Base-by-base conservation (phyloP, 1,140 invertebrate species). In the Danaus melanippus region DNA sequence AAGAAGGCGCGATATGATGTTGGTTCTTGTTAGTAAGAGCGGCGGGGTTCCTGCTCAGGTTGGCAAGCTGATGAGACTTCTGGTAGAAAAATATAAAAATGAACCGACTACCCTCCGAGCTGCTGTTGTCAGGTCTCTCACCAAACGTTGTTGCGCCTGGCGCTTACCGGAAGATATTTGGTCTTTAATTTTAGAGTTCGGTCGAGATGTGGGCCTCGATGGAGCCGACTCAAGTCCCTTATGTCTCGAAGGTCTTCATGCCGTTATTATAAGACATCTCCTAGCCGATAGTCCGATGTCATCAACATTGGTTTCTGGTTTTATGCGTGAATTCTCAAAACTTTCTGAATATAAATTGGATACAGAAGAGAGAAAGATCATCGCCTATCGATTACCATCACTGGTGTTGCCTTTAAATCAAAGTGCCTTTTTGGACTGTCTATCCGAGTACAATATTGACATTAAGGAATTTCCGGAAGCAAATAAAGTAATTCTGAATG, bases 11-110 rank as follows among this genome's bases (percentile, higher is more conserved):
- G 71, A 69, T 46, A 79, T 81, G 46, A 62, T 81, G 43, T 57
- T 79, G 2, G 76, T 84, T 4, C 59, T 84, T 12, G 69, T 84
- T 4, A 84, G 78, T 62, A 84, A 84, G 56, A 69, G 64, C 42
- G 77, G 77, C 10, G 66, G 70, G 7, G 57, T 66, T 15, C 55
- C 59, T 9, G 58, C 64, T 9, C 62, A 67, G 41, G 57, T 80
- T 7, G 59, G 65, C 21, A 65, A 66, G 45, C 55, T 84, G 40
- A 42, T 84, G 12, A 58, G 59, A 15, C 66, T 74, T 4, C 42
- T 80, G 9, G 53, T 64, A 7, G 48, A 64, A 12, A 59, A 53
- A 12, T 69, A 77, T 49, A 61, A 8, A 39, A 81, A 84, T 45
- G 80, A 84, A 49, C 66, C 76, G 0, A 62, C 46, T 0, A 69